These are phyloP conservation scores for Xanthorhoe designata DNA, from an alignment of 2,888 invertebrate species.

Conservation along the genomic window DNA sequence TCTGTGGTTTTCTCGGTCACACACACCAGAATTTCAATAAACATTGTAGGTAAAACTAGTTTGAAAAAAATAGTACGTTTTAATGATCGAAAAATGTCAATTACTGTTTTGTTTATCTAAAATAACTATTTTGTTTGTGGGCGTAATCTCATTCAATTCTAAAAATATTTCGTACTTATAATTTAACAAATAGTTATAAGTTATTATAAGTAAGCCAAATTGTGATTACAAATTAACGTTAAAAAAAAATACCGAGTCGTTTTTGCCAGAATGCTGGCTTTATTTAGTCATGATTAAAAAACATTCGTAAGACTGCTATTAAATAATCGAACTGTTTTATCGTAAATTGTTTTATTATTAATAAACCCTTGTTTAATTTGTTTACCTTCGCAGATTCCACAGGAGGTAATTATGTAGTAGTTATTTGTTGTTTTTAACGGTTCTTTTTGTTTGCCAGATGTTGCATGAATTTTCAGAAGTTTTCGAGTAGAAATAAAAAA, in stretches of 20 bases:
- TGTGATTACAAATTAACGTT: not conserved
- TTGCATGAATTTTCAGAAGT: not conserved
- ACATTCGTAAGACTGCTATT: not conserved
- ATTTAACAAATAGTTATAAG: too few relatives aligned
- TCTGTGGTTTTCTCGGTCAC: too few relatives aligned
- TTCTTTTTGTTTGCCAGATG: conserved; percentile 8
- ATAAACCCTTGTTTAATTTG: not conserved
- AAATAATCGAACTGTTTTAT: not conserved
- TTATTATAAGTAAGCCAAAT: not conserved
- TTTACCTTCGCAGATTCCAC: conserved; percentile 23
- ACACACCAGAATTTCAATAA: too few relatives aligned
- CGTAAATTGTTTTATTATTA: conserved; percentile 16
- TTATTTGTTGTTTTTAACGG: not conserved
- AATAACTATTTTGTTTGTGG: too few relatives aligned
- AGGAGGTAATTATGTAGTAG: conserved; percentile 21
- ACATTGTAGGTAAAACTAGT: too few relatives aligned
- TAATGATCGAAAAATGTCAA: too few relatives aligned
- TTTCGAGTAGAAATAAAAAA: not conserved
- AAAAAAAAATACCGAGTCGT: not conserved
- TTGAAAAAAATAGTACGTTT: too few relatives aligned
- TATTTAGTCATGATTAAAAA: not conserved
- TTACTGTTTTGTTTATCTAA: too few relatives aligned
- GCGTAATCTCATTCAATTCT: too few relatives aligned
- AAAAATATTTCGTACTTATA: too few relatives aligned
- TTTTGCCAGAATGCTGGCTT: not conserved